Evolutionary conservation across 2,888 invertebrate species (phyloP), one percentile per base, ranked within the genome.

Genomic region (Craniophora ligustri): DNA sequence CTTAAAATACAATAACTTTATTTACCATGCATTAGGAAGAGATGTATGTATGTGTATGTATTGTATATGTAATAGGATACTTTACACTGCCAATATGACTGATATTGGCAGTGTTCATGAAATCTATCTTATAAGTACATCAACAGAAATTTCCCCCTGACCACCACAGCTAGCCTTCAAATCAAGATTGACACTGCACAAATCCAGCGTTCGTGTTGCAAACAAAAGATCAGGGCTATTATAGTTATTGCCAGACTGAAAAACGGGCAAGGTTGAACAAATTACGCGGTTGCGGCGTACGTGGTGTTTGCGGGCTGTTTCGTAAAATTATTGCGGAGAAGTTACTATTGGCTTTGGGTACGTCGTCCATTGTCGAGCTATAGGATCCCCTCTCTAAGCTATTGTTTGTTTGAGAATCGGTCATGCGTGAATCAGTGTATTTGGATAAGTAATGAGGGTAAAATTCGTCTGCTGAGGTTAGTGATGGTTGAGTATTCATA

Each of bases 231-330:
- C 7, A n/a, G 26, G 38, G 14, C 48, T 21, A 19, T 53, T 41
- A 53, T 26, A 5, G 26, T 41, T 69, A 67, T 62, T 64, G 57
- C 23, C 53, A 58, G 60, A 55, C 66, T 73, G 74, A 71, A 75
- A 75, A 72, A 69, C 45, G 31, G 39, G 23, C 76, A 77, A 82
- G 81, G 78, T 78, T 73, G 63, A 56, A 68, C 23, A 36, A 78
- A 76, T 79, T 71, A 71, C 32, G 40, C 38, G 46, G 59, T 68
- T 70, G 64, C 66, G 45, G 47, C 42, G 48, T 46, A 57, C 49
- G 61, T 57, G 67, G 47, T 46, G 53, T 56, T 44, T 53, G 58
- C 35, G 49, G 54, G 38, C 31, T 46, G 30, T 77, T 74, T 74
- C 79, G 72, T 44, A 74, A 76, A 75, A 55, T 46, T 54, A 63